Base-by-base conservation (phyloP, 2,797 vertebrate species). In the Lagorchestes hirsutus region DNA sequence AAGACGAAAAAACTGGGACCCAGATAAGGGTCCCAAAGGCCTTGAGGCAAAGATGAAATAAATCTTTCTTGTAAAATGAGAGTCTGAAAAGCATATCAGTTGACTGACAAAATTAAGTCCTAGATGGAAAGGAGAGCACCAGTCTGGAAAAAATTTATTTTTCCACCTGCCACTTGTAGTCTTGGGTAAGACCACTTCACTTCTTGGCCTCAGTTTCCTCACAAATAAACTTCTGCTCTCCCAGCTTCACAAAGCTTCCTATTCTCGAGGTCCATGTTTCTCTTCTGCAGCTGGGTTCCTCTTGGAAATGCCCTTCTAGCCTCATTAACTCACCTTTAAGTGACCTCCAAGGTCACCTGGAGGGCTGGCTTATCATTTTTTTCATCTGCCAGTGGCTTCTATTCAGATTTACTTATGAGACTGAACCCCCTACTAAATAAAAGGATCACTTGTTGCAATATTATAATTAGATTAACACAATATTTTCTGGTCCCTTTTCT, bases 91-190 rank as follows among this genome's bases (percentile, higher is more conserved):
- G 74, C 22, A 87, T 11, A 46, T 87, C 46, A 46, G 46, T 27
- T 87, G 40, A 87, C 40, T 87, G 40, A 9, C 18, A 46, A 87
- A 46, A 74, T 74, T 74, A 74, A 74, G 24, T 87, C 55, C 92
- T 94, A 18, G 55, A 58, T 90, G 92, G 55, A 92, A 90, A 90
- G 40, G 92, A 93, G 54, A 40, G 55, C 46, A 95, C 94, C 93
- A 54, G 59, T 95, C 90, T 94, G 0, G 52, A 40, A 22, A 31
- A 54, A 74, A 40, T 9, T 24, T 91, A 91, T 56, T 93, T 97
- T 94, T 87, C 40, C 74, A 87, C 74, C 40, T 87, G 22, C 9
- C 74, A 87, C 22, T 87, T 8, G 4, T 74, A 82, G 6, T 3
- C n/a, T 82, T 82, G n/a, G n/a, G n/a, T 18, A 82, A 22, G 18